Percentiles rank a stretch among this genome's conserved stretches.
Conservation (phyloP, 2,113 vertebrate genomes). For the Athene cunicularia region DNA sequence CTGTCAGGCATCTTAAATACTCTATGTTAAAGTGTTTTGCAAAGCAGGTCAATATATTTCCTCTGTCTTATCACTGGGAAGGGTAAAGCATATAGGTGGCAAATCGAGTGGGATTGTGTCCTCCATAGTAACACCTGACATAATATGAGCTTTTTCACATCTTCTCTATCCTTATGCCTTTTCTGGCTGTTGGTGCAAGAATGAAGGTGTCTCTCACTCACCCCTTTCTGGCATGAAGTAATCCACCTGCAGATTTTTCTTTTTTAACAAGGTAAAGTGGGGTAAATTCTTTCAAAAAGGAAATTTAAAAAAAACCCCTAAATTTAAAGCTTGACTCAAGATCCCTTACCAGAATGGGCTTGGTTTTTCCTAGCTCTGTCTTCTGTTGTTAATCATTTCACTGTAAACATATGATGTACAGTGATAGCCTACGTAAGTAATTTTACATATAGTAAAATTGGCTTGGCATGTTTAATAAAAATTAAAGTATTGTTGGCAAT, state of each 20-base stretch:
- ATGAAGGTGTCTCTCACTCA: not conserved
- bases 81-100: not conserved
- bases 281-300: not conserved
- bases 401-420: not conserved
- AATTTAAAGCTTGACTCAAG: not conserved
- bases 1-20: not conserved
- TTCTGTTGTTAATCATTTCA: not conserved
- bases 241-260: not conserved
- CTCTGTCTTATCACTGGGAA: not conserved
- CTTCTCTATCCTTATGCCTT: not conserved
- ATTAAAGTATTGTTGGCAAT: not conserved
- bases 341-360: not conserved
- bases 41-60: not conserved
- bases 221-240: not conserved
- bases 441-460: not conserved
- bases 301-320: too few species aligned
- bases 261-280: not conserved
- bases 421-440: not conserved
- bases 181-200: not conserved
- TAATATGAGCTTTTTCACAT: not conserved
- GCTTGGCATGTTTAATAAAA: not conserved
- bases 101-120: not conserved
- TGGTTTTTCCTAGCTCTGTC: not conserved
- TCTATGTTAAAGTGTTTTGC: not conserved
- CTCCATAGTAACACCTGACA: not conserved